Base-by-base conservation (phyloP, 2,888 invertebrate genomes). In the Lamproptera curius region DNA sequence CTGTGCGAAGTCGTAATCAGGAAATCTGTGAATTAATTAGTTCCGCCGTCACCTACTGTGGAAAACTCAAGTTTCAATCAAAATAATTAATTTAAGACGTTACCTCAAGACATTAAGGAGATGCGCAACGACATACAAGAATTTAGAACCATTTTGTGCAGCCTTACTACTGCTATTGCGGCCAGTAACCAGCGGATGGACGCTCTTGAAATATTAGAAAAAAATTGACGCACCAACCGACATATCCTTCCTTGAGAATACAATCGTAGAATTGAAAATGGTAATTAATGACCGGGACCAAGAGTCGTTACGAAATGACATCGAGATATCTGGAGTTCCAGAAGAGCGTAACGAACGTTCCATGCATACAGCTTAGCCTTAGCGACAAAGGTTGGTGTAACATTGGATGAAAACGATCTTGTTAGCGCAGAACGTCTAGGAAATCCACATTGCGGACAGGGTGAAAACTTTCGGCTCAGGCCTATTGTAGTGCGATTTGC, bases 321-420 rank as follows among this genome's bases (percentile, higher is more conserved):
- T 54, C 4, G 56, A 52, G 6, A 46, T 56, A 1, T 28, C 49
- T 1, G 48, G 51, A 1, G 10, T 56, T n/a, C 54, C 52, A 0
- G 56, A 56, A 34, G 41, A 39, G 2, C 28, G 16, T 8, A 31
- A 31, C 13, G n/a, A 31, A 6, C 31, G 11, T 4, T 31, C 11
- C n/a, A 11, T 11, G 3, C 31, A 31, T 11, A 1, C 13, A 3
- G n/a, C 1, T 11, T 31, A n/a, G 31, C 31, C 2, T 5, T 31
- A 2, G 31, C 11, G n/a, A 31, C n/a, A 11, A 31, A 31, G 11
- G 3, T 31, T 5, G 31, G 31, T n/a, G 31, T 31, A 3, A 11
- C n/a, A 3, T 11, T 31, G n/a, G 31, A 31, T n/a, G 31, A 31
- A 2, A 9, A n/a, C 11, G 31, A 31, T 11, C 4, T 31, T 31